Conservation (phyloP, 2,797 vertebrate species). For the Gorsachius magnificus region DNA sequence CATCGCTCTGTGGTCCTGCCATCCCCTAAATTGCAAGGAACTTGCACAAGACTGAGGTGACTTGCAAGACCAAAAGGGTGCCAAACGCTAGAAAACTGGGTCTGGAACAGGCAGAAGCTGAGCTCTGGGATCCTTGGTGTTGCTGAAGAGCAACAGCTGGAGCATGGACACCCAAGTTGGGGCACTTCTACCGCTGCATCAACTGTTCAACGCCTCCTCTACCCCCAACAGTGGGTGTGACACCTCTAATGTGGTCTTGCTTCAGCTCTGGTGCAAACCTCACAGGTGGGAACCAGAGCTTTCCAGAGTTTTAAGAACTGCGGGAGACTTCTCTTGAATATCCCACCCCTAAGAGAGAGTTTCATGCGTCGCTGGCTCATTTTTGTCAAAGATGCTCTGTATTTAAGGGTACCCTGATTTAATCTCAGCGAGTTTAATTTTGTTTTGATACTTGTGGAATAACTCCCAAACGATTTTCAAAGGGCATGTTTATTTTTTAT, state of each 20-base stretch:
- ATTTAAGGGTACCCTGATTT: background rate
- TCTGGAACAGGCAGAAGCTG: background rate
- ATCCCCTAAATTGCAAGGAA: background rate
- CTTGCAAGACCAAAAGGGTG: background rate
- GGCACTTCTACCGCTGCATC: background rate
- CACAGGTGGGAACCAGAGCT: background rate
- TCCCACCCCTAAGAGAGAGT: too few species aligned
- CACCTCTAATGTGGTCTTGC: background rate
- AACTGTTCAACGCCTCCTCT: too few species aligned
- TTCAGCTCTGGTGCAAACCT: background rate
- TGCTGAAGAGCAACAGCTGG: background rate
- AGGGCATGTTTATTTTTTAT: background rate
- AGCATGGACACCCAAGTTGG: background rate
- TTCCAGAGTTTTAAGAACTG: background rate
- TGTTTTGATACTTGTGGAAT: background rate
- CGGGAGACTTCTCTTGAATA: background rate
- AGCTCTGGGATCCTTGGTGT: background rate
- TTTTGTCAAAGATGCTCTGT: background rate
- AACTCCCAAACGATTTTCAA: background rate
- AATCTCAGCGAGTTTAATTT: background rate
- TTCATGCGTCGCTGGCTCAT: background rate
- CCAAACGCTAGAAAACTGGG: background rate
- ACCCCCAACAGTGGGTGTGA: rapidly evolving
- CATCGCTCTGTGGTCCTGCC: background rate
- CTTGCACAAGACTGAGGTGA: background rate